Percentiles rank a stretch among this genome's conserved stretches.
Conservation (phyloP, 2,113 vertebrate genomes). For the Stercorarius parasiticus region DNA sequence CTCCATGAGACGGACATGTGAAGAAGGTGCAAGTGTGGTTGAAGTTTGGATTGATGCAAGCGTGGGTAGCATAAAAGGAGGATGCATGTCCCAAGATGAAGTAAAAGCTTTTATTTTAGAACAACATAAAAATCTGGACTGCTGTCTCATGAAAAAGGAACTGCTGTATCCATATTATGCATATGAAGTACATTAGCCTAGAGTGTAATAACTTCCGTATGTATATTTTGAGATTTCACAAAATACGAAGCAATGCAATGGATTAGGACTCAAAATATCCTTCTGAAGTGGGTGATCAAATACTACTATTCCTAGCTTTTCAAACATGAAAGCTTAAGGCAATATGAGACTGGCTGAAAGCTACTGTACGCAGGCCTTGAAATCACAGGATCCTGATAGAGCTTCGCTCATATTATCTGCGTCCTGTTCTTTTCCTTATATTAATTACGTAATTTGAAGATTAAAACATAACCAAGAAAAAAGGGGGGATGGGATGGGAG, state of each 20-base stretch:
- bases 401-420: background rate
- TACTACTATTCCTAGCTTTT: background rate
- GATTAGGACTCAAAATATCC: background rate
- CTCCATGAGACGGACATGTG: background rate
- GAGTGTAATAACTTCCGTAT: background rate
- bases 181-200: background rate
- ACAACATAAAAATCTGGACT: background rate
- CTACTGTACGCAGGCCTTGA: background rate
- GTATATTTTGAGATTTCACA: background rate
- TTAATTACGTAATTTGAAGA: background rate
- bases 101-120: background rate
- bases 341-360: background rate
- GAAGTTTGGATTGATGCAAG: background rate
- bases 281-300: conserved; percentile 17
- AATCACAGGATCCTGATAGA: background rate
- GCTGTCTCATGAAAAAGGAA: background rate
- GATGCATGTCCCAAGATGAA: background rate
- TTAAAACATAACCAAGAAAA: background rate
- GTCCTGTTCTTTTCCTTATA: background rate
- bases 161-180: background rate
- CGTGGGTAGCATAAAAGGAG: background rate
- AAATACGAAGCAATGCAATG: background rate
- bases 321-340: background rate
- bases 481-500: accelerated
- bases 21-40: background rate